phyloP scores from a whole-genome alignment of 37 sponge, comb jelly and placozoan genomes.

The Crambe crambe region DNA sequence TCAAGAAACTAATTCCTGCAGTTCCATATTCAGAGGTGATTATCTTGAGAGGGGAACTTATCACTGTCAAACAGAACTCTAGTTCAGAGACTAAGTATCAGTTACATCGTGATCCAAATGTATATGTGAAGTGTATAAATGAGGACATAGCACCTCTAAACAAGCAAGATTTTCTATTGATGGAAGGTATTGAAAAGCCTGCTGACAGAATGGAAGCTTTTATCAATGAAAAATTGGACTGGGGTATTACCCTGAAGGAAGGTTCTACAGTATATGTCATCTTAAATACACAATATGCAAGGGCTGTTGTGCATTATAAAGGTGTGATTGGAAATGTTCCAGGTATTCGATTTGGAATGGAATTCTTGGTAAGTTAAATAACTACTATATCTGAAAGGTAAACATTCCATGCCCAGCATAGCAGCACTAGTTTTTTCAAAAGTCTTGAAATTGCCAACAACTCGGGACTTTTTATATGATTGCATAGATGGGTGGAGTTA shows the following conservation, averaged over 20 bases:
- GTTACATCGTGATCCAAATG: conserved; percentile 10
- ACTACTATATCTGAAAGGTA: neutral
- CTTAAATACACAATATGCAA: neutral
- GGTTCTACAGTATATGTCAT: conserved; percentile 37
- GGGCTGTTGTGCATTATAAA: conserved; percentile 33
- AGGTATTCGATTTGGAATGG: conserved; percentile 72
- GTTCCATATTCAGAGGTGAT: neutral
- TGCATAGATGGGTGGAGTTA: conserved; percentile 20
- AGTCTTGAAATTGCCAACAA: too few species aligned
- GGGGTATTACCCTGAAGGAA: conserved; percentile 12
- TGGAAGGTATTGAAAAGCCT: conserved; percentile 6
- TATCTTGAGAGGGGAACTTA: conserved; percentile 26
- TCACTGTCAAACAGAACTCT: neutral
- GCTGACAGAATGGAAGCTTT: conserved; percentile 6
- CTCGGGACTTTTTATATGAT: too few species aligned
- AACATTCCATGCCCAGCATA: conserved; percentile 12
- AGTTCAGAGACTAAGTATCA: neutral
- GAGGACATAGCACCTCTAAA: conserved; percentile 33
- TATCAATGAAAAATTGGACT: conserved; percentile 5
- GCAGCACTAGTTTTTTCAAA: too few species aligned
- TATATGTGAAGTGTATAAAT: neutral
- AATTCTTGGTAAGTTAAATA: conserved; percentile 51
- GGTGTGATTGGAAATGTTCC: conserved; percentile 18
- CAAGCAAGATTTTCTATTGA: conserved; percentile 3
- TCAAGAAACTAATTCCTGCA: neutral